phyloP scores from a whole-genome alignment of 2,797 vertebrate genomes.

The Balearica regulorum region DNA sequence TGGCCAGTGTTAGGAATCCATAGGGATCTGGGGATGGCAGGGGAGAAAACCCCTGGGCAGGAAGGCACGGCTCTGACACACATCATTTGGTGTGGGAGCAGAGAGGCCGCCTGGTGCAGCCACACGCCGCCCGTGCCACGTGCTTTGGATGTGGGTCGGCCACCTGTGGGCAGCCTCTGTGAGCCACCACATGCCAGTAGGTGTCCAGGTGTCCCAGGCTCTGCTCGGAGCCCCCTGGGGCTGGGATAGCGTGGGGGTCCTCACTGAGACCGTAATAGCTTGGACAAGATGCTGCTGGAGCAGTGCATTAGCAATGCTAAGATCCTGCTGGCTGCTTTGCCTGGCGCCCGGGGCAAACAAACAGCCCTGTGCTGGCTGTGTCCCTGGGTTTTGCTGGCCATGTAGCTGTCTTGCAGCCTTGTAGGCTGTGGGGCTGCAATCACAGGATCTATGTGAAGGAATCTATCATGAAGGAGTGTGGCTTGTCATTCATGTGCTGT shows the following conservation, averaged over 20 bases:
- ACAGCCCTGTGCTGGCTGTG: not conserved
- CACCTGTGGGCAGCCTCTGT: not conserved
- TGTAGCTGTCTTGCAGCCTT: not conserved
- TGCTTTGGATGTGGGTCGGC: fast-evolving
- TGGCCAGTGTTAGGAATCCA: not conserved
- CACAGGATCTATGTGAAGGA: not conserved
- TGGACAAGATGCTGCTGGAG: not conserved
- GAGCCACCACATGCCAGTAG: not conserved
- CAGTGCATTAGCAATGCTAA: not conserved
- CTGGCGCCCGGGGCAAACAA: not conserved
- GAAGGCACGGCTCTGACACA: not conserved
- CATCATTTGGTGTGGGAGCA: not conserved
- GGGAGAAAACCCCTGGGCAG: not conserved
- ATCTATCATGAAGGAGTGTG: fast-evolving
- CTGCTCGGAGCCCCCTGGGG: not conserved
- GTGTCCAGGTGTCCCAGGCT: not conserved
- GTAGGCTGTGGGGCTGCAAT: not conserved
- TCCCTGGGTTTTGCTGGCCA: not conserved
- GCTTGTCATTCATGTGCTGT: not conserved
- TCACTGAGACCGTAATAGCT: fast-evolving
- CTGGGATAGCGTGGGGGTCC: not conserved
- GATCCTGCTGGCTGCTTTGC: not conserved
- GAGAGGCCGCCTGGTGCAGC: not conserved
- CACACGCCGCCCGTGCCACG: fast-evolving
- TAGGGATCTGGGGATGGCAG: not conserved